Base-by-base conservation (phyloP, 2,888 invertebrate species). In the Apoda limacodes region DNA sequence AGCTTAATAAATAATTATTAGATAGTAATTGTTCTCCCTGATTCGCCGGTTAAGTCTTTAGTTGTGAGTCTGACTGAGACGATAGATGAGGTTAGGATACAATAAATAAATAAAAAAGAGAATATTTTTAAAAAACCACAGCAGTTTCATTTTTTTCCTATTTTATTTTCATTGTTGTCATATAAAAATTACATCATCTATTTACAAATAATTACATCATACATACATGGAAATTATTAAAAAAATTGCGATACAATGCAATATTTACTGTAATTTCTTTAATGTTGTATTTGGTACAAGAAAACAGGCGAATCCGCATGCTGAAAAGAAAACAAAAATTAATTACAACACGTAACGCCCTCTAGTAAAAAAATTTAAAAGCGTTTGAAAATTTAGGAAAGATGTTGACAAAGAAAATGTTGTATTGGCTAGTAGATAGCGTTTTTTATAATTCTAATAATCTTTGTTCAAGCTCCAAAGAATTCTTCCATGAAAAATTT, bases 31-130 rank as follows among this genome's bases (percentile, higher is more conserved):
- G 58, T 62, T 61, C 59, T 64, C 60, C 61, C 62, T 50, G 56
- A 64, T 55, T 67, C 64, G 64, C 63, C 55, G 63, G 55, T 55
- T 46, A 52, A 42, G 49, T 57, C 46, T 50, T 52, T 39, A 52
- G 55, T 59, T 60, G 63, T 61, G 60, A 59, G 62, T 59, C 56
- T 61, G 67, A 65, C 60, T 63, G 69, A 62, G 61, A 61, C 55
- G 69, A 17, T 5, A 17, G 56, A 70, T 66, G 72, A 66, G 59
- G 60, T 62, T 71, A 67, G 67, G 57, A 46, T 64, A 74, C 50
- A 57, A 66, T 71, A 69, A 71, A 72, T 72, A 61, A 74, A 75
- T 75, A 72, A 76, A 64, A 50, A 75, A 70, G 66, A 70, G 66
- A 64, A 72, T 75, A 75, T 76, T 76, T 76, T 76, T 74, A 6